Evolutionary conservation across 2,888 invertebrate species (phyloP), one percentile per base, ranked within the genome.

Genomic region (Harmothoe impar): DNA sequence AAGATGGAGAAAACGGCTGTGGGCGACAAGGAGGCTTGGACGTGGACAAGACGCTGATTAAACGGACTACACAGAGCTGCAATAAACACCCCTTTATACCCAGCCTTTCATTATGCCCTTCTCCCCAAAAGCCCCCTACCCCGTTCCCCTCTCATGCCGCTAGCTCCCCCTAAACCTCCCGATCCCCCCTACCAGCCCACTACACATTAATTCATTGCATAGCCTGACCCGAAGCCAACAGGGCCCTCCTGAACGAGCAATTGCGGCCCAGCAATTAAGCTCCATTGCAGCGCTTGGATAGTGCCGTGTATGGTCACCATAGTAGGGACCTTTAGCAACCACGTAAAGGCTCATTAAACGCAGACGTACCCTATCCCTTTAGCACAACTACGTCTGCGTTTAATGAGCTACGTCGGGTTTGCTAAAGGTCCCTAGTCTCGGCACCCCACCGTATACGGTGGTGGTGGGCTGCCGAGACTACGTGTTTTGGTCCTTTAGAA

Each of bases 61-160:
- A 81, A 23, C 35, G 81, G 33, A 33, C 35, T 23, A 43, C 43
- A 81, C 15, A n/a, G 81, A 17, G 12, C n/a, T 15, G 10, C 81
- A 81, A 81, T 81, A 81, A 81, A 81, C 81, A 81, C 81, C 35
- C 81, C 33, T 81, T 81, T 81, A 81, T 81, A 43, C 43, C 81
- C 81, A n/a, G 81, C 33, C 81, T 81, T 81, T 81, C 81, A 81
- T 81, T 81, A 81, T 12, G 31, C 35, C 20, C 43, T 35, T 1
- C 35, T 81, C 20, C 23, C 33, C 23, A 33, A 43, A 35, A 43
- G 43, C n/a, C 81, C 81, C n/a, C 43, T 43, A 33, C 43, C 33
- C 81, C 0, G 23, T 20, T 35, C 43, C 23, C 25, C 81, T 81
- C 81, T 81, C n/a, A 23, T 20, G n/a, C n/a, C 68, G 35, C 81